Base-by-base conservation (phyloP, 2,888 invertebrate species). In the Anthophora plumipes region DNA sequence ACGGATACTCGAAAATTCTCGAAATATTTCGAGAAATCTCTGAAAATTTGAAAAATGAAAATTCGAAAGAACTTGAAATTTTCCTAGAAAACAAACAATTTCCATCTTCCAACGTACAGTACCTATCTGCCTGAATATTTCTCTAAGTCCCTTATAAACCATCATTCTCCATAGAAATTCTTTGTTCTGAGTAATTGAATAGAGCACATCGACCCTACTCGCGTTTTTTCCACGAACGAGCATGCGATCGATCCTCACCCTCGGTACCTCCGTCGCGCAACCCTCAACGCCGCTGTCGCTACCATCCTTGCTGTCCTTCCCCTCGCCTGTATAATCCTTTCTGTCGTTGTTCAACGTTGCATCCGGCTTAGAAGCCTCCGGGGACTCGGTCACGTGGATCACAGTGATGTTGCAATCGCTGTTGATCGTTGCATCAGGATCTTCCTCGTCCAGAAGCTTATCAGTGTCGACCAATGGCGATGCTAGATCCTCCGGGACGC, bases 231-330 rank as follows among this genome's bases (percentile, higher is more conserved):
- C 20, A 59, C 20, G 59, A 48, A 57, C 39, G 1, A 39, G 22
- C 1, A 46, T 17, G 2, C 57, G 59, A 78, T 80, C 76, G 68
- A 77, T 63, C 39, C 77, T 85, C 85, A 93, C 90, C 94, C 94
- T 90, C 88, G 91, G 88, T 82, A 94, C 89, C 72, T 94, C 94
- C 64, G 94, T 94, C 63, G 94, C 94, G 75, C 94, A 92, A 3
- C 97, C 96, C 90, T 97, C 97, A 20, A 97, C 96, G 7, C 97
- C 97, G 89, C 97, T 97, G 91, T 97, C 97, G 91, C 97, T 97
- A 76, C 97, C 97, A 80, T 97, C 96, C 80, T 93, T 93, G 80
- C 91, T 92, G 83, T 93, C 93, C 77, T 93, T 92, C 59, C 91
- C 88, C 68, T 92, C 90, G 64, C 83, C 64, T 20, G 82, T 48